Base-by-base conservation (phyloP, 1,140 invertebrate genomes). In the Homalodisca vitripennis region DNA sequence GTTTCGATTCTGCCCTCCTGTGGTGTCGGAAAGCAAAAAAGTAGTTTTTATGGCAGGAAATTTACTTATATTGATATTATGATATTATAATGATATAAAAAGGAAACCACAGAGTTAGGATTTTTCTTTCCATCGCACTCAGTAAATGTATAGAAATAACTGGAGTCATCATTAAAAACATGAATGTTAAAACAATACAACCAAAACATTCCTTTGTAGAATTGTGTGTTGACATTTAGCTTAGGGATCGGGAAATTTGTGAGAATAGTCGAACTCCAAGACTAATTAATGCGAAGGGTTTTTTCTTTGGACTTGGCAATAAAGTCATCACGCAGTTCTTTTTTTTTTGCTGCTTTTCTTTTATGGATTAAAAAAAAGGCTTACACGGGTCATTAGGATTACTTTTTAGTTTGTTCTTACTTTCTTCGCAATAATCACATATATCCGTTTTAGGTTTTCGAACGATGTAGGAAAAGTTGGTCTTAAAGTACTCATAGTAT, bases 211-310 rank as follows among this genome's bases (percentile, higher is more conserved):
- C n/a, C n/a, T n/a, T n/a, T n/a, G n/a, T n/a, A n/a, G n/a, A n/a
- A n/a, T n/a, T n/a, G n/a, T n/a, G n/a, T n/a, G n/a, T n/a, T n/a
- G n/a, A n/a, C n/a, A n/a, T n/a, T n/a, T 12, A 55, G 51, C 24
- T 26, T 55, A 20, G 51, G 51, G 3, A 55, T 20, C 10, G 51
- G 51, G 24, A 12, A 55, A 55, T 55, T 55, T 55, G n/a, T 55
- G 51, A 6, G 51, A 6, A 55, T 55, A 55, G 22, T 55, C 51
- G 6, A 55, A 55, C 51, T 55, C 6, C 3, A 10, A 55, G 22
- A 55, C 51, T 26, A 55, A 55, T 12, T 55, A 55, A 20, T 6
- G 6, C 10, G 51, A 6, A 6, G 10, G 10, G 6, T 17, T 55
- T 20, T 55, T 55, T 20, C n/a, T n/a, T n/a, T n/a, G n/a, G 51